Evolutionary conservation across 2,113 vertebrate genomes (phyloP).

Genomic region (Isurus oxyrinchus): DNA sequence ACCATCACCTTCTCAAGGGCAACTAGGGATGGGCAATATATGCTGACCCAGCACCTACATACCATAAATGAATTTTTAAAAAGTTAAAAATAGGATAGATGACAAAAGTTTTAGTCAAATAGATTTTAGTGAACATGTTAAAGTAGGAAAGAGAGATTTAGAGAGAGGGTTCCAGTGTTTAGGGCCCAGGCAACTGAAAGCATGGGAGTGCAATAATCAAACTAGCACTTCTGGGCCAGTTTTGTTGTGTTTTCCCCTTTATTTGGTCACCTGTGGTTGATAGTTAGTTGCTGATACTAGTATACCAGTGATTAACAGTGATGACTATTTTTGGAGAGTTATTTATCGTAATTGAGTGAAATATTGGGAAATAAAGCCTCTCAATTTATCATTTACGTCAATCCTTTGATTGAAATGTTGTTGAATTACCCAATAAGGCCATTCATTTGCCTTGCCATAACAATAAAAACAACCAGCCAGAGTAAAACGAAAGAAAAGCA

Average conservation of each 20-base stretch:
- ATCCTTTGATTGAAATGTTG: neutral
- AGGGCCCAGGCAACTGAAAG: neutral
- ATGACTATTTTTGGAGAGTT: neutral
- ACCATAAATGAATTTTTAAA: too few relatives aligned
- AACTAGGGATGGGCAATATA: too few relatives aligned
- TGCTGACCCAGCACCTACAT: too few relatives aligned
- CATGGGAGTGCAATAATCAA: neutral
- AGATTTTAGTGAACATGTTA: neutral
- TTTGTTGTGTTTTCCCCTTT: neutral
- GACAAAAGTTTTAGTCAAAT: neutral
- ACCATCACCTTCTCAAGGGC: too few relatives aligned
- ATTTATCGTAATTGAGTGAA: neutral
- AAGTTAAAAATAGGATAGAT: neutral
- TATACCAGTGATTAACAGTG: neutral
- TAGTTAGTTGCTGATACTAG: neutral
- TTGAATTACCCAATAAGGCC: neutral
- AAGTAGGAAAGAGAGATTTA: neutral
- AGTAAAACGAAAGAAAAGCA: neutral
- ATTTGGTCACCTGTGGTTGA: neutral
- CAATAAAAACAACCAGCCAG: neutral
- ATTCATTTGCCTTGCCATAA: neutral
- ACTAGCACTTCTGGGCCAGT: neutral
- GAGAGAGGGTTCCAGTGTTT: neutral
- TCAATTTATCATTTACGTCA: neutral
- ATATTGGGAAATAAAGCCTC: neutral